phyloP scores from a whole-genome alignment of 92 coral and sea anemone genomes.

The Zoanthus sansibaricus region DNA sequence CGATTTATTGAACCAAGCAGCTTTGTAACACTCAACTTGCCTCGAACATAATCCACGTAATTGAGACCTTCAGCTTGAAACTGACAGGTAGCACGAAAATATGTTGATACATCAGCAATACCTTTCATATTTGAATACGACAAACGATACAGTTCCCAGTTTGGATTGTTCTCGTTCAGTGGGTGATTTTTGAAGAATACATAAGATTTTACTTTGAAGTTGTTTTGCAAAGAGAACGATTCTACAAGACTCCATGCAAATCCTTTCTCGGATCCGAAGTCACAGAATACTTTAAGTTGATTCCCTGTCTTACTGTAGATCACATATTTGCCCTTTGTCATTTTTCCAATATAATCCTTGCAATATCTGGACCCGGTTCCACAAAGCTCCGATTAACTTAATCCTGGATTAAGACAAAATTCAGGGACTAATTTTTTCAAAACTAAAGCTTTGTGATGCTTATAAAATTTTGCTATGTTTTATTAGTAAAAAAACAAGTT shows the following conservation, averaged over 20 bases:
- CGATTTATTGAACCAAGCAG: neutral
- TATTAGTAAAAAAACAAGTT: too few species aligned
- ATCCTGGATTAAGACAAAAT: too few species aligned
- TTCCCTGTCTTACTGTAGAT: neutral
- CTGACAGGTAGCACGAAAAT: slow-evolving; percentile 29
- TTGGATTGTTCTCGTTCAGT: neutral
- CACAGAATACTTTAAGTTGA: neutral
- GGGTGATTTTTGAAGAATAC: slow-evolving; percentile 31
- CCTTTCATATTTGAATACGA: slow-evolving; percentile 6
- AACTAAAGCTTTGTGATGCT: too few species aligned
- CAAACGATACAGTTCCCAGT: neutral
- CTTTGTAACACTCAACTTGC: neutral
- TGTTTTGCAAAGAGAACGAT: slow-evolving; percentile 61
- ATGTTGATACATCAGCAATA: neutral
- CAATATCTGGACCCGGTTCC: too few species aligned
- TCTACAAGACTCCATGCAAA: slow-evolving; percentile 68
- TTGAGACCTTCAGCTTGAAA: neutral
- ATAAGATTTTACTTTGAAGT: slow-evolving; percentile 4
- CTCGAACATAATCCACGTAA: slow-evolving; percentile 16
- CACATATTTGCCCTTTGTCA: neutral
- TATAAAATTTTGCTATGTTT: too few species aligned
- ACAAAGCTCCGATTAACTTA: too few species aligned
- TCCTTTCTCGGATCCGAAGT: slow-evolving; percentile 25
- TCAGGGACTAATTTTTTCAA: too few species aligned
- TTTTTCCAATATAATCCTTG: neutral